These are phyloP conservation scores for Rhabdornis inornatus DNA, from an alignment of 2,113 vertebrate genomes.

Conservation along the genomic window DNA sequence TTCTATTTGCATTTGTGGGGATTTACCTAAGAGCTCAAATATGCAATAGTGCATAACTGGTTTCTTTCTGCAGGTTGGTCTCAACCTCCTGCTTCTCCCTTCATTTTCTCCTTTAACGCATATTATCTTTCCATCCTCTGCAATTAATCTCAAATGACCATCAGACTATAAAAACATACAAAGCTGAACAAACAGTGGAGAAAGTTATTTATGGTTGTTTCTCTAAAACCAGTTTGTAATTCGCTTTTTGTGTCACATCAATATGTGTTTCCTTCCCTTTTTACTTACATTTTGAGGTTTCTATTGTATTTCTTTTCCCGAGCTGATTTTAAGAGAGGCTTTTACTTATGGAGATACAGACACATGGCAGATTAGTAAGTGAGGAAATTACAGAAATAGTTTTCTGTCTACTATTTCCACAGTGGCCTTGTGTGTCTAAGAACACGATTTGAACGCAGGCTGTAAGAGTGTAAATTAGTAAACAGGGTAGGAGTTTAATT, in stretches of 20 bases:
- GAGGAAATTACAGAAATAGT: not conserved
- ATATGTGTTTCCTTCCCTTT: not conserved
- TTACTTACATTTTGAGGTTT: not conserved
- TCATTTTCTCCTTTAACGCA: not conserved
- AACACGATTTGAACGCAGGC: not conserved
- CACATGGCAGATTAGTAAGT: not conserved
- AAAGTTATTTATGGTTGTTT: not conserved
- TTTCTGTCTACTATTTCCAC: not conserved
- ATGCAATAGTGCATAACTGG: not conserved
- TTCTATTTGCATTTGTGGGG: rapidly evolving
- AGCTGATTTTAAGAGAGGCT: not conserved
- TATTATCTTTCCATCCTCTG: constrained; percentile 7
- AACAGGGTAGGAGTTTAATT: not conserved
- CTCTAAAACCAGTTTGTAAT: not conserved
- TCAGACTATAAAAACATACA: constrained; percentile 41
- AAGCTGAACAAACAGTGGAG: constrained; percentile 18
- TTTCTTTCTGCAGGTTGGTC: not conserved
- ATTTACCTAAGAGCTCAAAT: not conserved
- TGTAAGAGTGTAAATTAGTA: not conserved
- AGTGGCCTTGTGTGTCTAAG: not conserved
- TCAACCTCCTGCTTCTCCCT: not conserved
- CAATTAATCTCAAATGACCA: constrained; percentile 34
- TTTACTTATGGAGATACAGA: not conserved
- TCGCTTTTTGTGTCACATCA: not conserved
- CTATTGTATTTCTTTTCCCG: not conserved